Base-by-base conservation (phyloP, 2,797 vertebrate genomes). In the Galaxias olidus region DNA sequence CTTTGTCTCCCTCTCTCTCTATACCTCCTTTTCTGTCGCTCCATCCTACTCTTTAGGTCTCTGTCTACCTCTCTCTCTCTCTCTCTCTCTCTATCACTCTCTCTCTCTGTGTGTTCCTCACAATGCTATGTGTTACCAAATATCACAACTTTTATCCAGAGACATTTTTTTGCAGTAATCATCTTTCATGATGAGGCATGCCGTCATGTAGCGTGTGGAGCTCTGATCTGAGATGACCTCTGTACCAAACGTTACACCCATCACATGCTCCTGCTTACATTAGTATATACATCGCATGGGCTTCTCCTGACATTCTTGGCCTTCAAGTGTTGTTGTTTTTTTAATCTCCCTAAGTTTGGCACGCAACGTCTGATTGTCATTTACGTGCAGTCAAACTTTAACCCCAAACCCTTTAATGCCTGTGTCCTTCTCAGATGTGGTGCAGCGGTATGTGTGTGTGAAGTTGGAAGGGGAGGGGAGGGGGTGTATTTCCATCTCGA, bases 311-410 rank as follows among this genome's bases (percentile, higher is more conserved):
- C 64, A 44, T 44, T 55, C 30, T 76, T 85, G 85, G 81, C 83
- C 81, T 81, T 79, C 63, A 11, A 59, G 44, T 47, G 55, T 13
- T 72, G 78, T 74, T 67, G 79, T 63, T 78, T 77, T 61, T 66
- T 30, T 6, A 6, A 30, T 30, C 2, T 30, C 30, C 30, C 51
- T 54, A 42, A 72, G 64, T 72, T 71, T 69, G 52, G 77, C 59
- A 64, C 8, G 44, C 79, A 83, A 83, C 79, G 79, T 82, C 82
- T 81, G 78, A 82, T 68, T 83, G 75, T 86, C 79, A 68, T 87
- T 84, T 79, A 68, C 61, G n/a, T 71, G 78, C 70, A 46, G 73
- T 77, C 63, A 65, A n/a, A 79, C 73, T 79, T 43, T 66, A 78
- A 75, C 40, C n/a, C n/a, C n/a, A n/a, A 66, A 78, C 71, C 76